Evolutionary conservation across 2,888 invertebrate species (phyloP), one percentile per base, ranked within the genome.

Genomic region (Caprella mutica): DNA sequence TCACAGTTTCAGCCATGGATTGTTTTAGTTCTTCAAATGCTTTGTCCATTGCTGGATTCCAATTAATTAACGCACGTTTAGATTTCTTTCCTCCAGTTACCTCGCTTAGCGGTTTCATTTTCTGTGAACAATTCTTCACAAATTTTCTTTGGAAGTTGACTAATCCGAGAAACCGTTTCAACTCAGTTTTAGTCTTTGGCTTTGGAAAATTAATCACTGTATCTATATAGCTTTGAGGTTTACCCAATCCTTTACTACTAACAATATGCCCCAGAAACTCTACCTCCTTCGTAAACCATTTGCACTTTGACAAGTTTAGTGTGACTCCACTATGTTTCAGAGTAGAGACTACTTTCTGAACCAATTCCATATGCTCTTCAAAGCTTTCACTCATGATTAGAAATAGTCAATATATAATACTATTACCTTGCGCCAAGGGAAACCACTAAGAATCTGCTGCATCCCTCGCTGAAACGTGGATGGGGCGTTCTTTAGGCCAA

Each of bases 401-500:
- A n/a, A 40, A n/a, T 40, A n/a, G n/a, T 40, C 40, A 19, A n/a
- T 40, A n/a, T 40, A 40, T 8, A n/a, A n/a, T n/a, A 40, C 40
- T 6, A 40, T 17, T 6, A 40, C 40, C 6, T 40, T 40, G 17
- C 21, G 14, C 40, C 40, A 40, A 40, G 40, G 40, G n/a, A 40
- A 40, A n/a, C 21, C 5, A 9, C 23, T 14, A 9, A 43, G 23
- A 24, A 43, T 26, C 9, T 43, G 24, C 23, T 43, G 43, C 43
- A 43, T 43, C 4, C 43, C 43, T 5, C 43, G 19, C 43, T 43
- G 43, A 21, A 43, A 43, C 21, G 43, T 26, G 26, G 43, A 43
- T 5, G 43, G 43, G 17, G 43, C 43, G n/a, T 43, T 43, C 23
- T 43, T 43, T 4, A 21, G 43, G 5, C 43, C 43, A 43, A 43